phyloP scores from a whole-genome alignment of 2,888 invertebrate genomes.

The Drosophila planitibia region DNA sequence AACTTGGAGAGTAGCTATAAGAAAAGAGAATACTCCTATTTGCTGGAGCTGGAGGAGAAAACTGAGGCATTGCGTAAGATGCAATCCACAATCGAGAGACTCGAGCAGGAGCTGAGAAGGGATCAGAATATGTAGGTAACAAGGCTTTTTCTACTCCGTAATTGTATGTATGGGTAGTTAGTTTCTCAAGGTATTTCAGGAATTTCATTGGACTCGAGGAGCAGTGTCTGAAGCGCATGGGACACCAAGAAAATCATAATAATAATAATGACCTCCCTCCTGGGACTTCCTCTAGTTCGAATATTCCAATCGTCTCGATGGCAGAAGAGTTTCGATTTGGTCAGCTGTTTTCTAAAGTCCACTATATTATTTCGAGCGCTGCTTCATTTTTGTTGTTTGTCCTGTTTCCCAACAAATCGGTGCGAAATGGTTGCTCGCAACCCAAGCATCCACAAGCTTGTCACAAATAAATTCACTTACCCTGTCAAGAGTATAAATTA shows the following conservation, averaged over 20 bases:
- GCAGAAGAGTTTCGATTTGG: background rate
- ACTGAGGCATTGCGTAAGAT: conserved; percentile 29
- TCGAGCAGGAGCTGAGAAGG: background rate
- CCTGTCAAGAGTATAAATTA: background rate
- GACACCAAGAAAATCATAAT: background rate
- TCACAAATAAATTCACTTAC: background rate
- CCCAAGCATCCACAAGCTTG: background rate
- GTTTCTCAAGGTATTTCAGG: conserved; percentile 17
- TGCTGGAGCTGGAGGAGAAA: conserved; percentile 49
- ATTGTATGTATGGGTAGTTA: conserved; percentile 4
- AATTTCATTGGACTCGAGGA: conserved; percentile 1
- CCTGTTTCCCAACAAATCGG: conserved; percentile 22
- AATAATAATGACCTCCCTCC: background rate
- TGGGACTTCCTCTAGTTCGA: background rate
- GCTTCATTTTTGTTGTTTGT: conserved; percentile 12
- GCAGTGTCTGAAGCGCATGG: background rate
- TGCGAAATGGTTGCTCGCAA: conserved; percentile 24
- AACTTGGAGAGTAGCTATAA: conserved; percentile 36
- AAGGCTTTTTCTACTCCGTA: background rate
- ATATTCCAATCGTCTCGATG: background rate
- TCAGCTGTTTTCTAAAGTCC: conserved; percentile 5
- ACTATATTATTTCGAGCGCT: background rate
- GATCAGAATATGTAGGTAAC: conserved; percentile 21
- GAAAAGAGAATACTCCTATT: conserved; percentile 42
- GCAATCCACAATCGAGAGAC: conserved; percentile 26